phyloP scores from a whole-genome alignment of 2,113 vertebrate genomes.

The Cinclus cinclus region DNA sequence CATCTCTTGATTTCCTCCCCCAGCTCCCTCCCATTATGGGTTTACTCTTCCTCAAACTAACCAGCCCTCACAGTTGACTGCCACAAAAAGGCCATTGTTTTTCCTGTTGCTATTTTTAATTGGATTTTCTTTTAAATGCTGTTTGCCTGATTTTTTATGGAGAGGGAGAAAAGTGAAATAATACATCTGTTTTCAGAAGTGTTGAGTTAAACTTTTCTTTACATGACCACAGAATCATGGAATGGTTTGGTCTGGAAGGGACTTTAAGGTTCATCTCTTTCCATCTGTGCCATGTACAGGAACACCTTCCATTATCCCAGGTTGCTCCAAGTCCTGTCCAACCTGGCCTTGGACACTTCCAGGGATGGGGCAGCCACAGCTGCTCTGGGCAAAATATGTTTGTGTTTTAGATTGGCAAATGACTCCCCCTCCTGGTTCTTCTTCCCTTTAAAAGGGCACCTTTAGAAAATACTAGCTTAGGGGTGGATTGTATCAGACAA shows the following conservation, averaged over 20 bases:
- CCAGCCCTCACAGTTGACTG: accelerated
- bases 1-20: not conserved
- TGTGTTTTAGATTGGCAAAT: not conserved
- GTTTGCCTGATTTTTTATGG: not conserved
- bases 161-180: not conserved
- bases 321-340: not conserved
- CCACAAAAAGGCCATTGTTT: not conserved
- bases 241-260: not conserved
- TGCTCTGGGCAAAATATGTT: not conserved
- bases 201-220: not conserved
- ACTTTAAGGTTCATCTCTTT: not conserved
- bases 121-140: not conserved
- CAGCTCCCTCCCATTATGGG: not conserved
- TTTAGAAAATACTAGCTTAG: not conserved
- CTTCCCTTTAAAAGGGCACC: accelerated
- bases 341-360: not conserved
- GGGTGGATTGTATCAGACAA: not conserved
- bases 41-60: not conserved
- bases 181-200: not conserved
- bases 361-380: not conserved
- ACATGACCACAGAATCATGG: not conserved
- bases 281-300: not conserved
- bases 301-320: not conserved
- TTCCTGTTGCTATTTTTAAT: not conserved
- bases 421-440: not conserved